These are phyloP conservation scores for Cynopterus brachyotis DNA, from an alignment of 2,113 vertebrate species.

Conservation along the genomic window DNA sequence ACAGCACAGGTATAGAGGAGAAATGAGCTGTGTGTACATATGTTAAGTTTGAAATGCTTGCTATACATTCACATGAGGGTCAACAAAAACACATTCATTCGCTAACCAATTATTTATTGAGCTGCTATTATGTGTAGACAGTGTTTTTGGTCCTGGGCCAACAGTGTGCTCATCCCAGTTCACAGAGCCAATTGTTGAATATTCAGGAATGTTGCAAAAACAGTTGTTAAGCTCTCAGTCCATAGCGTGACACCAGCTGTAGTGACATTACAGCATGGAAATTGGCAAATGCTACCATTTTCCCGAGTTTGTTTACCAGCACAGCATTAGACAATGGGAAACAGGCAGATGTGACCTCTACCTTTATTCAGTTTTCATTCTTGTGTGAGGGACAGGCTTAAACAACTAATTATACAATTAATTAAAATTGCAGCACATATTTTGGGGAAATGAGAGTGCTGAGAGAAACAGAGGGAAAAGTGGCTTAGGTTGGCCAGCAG, in stretches of 20 bases:
- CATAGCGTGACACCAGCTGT: background rate
- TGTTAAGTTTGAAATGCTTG: background rate
- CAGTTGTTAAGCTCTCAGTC: background rate
- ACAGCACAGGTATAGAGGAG: background rate
- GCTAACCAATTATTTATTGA: background rate
- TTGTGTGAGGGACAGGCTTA: background rate
- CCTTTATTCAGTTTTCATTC: background rate
- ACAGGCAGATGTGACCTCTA: background rate
- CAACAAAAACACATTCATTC: background rate
- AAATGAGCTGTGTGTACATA: background rate
- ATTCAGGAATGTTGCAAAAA: no score
- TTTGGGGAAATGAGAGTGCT: background rate
- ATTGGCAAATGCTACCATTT: no score
- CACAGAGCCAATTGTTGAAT: background rate
- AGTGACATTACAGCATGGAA: background rate
- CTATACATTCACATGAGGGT: background rate
- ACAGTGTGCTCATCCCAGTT: background rate
- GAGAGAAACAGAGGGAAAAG: background rate
- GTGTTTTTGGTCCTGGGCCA: background rate
- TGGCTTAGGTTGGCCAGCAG: background rate
- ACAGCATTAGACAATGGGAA: no score
- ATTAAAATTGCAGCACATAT: background rate
- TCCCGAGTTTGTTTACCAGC: no score
- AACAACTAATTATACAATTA: background rate
- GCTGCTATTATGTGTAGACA: background rate